Percentiles rank a stretch among this genome's conserved stretches.
Evolutionary conservation across 1,140 invertebrate species (phyloP).

Genomic region (Diuraphis noxia): DNA sequence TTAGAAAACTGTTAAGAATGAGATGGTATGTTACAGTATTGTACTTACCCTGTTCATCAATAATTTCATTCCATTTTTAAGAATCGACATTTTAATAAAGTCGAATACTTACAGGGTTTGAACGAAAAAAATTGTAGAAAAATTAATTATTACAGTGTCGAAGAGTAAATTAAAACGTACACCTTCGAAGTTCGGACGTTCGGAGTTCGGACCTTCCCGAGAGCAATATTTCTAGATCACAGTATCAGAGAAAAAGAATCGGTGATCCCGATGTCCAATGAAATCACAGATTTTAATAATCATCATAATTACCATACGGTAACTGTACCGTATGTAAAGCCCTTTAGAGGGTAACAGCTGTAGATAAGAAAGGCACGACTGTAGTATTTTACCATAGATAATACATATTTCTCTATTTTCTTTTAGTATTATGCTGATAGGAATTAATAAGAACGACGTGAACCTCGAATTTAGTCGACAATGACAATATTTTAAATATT

Average conservation of each 20-base stretch:
- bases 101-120: neutral
- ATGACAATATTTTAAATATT: too few species aligned
- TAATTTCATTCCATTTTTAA: constrained; percentile 50
- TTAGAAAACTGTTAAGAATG: neutral
- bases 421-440: neutral
- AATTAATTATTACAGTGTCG: neutral
- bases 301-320: neutral
- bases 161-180: neutral
- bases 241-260: constrained; percentile 17
- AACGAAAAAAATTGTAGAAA: neutral
- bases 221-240: neutral
- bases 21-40: neutral
- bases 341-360: constrained; percentile 39
- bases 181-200: neutral
- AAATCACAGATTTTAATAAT: neutral
- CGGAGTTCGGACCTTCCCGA: neutral
- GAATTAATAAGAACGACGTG: neutral
- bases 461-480: neutral
- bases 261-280: neutral
- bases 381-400: neutral
- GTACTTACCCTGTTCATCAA: constrained; percentile 35
- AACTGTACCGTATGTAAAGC: neutral
- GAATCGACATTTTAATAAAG: constrained; percentile 33
- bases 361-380: neutral
- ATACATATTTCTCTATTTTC: too few species aligned